phyloP scores from a whole-genome alignment of 2,888 invertebrate genomes.

The Caenorhabditis uteleia region DNA sequence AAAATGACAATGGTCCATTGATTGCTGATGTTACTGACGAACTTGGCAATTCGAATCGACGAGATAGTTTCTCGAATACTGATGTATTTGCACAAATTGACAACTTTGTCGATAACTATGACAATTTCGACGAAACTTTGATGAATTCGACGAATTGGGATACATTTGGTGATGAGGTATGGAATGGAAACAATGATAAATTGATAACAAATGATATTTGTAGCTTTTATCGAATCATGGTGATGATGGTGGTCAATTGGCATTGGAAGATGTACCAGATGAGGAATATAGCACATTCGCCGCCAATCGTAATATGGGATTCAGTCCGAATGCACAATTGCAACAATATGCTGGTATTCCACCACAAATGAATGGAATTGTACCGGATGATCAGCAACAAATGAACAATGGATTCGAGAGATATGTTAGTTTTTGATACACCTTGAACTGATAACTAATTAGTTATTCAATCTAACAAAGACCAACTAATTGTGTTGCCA shows the following conservation, averaged over 20 bases:
- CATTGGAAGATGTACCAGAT: constrained; percentile 1
- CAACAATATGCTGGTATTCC: too few relatives aligned
- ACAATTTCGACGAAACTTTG: constrained; percentile 18
- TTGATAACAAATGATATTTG: not conserved
- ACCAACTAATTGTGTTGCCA: too few relatives aligned
- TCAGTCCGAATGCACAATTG: too few relatives aligned
- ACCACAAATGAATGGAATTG: too few relatives aligned
- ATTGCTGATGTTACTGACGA: constrained; percentile 41
- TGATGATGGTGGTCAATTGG: constrained; percentile 1
- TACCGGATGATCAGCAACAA: too few relatives aligned
- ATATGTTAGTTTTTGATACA: too few relatives aligned
- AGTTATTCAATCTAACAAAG: too few relatives aligned
- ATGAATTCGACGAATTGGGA: constrained; percentile 47
- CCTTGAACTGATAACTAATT: too few relatives aligned
- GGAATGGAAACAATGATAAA: not conserved
- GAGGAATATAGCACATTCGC: not conserved
- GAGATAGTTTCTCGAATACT: not conserved
- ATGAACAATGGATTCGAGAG: too few relatives aligned
- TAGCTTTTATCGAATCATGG: not conserved
- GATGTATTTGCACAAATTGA: constrained; percentile 6
- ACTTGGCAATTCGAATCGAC: constrained; percentile 22
- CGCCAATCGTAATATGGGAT: too few relatives aligned
- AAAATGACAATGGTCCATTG: constrained; percentile 25
- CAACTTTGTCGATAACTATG: too few relatives aligned
- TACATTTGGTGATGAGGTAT: not conserved